Percentiles rank a stretch among this genome's conserved stretches.
These are phyloP conservation scores for Tiliqua scincoides DNA, from an alignment of 2,113 vertebrate species.

Conservation along the genomic window DNA sequence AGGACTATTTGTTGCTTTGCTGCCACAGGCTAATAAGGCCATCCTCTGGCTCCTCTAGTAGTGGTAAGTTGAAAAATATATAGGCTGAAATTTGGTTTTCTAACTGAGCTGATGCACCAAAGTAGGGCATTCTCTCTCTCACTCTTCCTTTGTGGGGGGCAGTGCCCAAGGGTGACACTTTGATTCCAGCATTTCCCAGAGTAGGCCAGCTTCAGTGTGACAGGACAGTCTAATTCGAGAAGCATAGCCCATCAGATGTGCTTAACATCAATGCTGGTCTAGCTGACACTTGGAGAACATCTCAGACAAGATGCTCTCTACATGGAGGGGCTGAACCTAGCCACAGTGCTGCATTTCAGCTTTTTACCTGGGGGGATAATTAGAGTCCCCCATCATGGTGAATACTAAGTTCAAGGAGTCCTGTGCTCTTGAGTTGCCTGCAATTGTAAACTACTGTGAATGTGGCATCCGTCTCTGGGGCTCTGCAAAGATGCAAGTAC, in stretches of 20 bases:
- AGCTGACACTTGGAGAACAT: not conserved
- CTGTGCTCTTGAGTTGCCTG: no score
- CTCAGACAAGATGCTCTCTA: not conserved
- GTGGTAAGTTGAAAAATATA: no score
- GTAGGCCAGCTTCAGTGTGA: not conserved
- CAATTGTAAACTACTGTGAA: no score
- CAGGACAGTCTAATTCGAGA: constrained; percentile 24
- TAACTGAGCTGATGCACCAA: not conserved
- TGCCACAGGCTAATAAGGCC: no score
- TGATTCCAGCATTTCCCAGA: not conserved
- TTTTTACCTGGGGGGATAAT: no score
- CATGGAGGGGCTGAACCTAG: not conserved
- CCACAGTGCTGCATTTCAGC: no score
- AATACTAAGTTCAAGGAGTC: no score
- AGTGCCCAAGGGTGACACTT: not conserved
- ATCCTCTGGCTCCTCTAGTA: no score
- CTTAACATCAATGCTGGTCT: not conserved
- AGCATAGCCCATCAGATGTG: not conserved
- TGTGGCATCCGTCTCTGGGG: no score
- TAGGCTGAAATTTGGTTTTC: not conserved
- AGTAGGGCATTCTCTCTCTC: not conserved
- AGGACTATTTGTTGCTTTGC: no score
- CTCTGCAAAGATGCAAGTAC: no score
- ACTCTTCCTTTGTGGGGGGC: not conserved
- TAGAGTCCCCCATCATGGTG: no score